These are phyloP conservation scores for Synanthedon vespiformis DNA, from an alignment of 2,888 invertebrate species.

Conservation along the genomic window DNA sequence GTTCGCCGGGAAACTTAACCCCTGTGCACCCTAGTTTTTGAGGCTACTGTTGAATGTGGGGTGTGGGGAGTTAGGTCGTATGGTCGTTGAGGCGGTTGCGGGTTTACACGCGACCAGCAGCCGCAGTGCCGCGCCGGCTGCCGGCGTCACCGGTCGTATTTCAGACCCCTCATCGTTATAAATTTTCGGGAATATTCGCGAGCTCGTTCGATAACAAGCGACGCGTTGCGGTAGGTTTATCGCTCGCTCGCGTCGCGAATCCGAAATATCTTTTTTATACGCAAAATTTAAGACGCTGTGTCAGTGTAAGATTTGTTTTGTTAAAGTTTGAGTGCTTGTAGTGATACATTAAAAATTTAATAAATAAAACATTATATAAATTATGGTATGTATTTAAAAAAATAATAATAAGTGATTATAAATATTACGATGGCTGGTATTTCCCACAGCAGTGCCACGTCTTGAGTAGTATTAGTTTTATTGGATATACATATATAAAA, in stretches of 20 bases:
- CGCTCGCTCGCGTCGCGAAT: conserved; percentile 22
- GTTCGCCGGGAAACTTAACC: conserved; percentile 13
- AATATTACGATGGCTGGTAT: no score
- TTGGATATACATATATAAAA: no score
- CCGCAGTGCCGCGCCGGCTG: conserved; percentile 63
- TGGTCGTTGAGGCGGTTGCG: conserved; percentile 27
- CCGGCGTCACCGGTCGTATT: conserved; percentile 43
- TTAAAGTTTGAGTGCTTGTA: conserved; percentile 5
- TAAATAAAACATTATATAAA: no score
- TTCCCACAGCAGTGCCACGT: no score
- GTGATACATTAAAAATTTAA: not conserved
- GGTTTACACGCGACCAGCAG: conserved; percentile 50
- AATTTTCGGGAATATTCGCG: conserved; percentile 15
- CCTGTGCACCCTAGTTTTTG: conserved; percentile 13
- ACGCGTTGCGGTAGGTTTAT: conserved; percentile 53
- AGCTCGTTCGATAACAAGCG: conserved; percentile 32
- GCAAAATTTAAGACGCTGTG: conserved; percentile 9
- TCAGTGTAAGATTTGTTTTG: conserved; percentile 7
- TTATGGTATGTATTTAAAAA: no score
- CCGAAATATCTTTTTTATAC: conserved; percentile 25
- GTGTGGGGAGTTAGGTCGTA: conserved; percentile 35
- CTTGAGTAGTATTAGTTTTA: no score
- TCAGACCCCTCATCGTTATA: not conserved
- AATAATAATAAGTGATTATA: no score
- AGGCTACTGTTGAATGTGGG: conserved; percentile 13